Evolutionary conservation across 2,113 vertebrate genomes (phyloP), one percentile per base, ranked within the genome.

Genomic region (Plestiodon gilberti): DNA sequence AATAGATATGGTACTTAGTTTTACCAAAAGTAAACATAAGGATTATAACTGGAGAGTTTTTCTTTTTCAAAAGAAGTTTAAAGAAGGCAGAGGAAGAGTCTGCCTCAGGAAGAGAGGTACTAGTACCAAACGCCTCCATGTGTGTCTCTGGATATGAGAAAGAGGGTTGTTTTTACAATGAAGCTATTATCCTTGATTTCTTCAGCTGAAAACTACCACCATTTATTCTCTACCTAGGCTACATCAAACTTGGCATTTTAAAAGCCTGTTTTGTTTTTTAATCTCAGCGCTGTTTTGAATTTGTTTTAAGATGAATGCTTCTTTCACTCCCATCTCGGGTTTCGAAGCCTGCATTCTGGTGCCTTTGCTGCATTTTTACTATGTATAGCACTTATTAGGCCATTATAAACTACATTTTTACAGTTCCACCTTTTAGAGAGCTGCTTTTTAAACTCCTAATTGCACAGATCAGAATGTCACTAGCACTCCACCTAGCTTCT

Each of bases 231-330:
- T 94, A 91, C 94, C 89, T 88, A 89, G 92, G 91, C 95, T 96
- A 94, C 94, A 96, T 96, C 96, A 96, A 96, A 95, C 94, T 92
- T 95, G 95, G 96, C 96, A 95, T 95, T 96, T 96, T 96, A 96
- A 96, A 96, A 97, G 96, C 95, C 89, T 94, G 87, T 88, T 88
- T 92, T 91, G 83, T 95, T 91, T 94, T 95, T 94, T 92, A 95
- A 94, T 95, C 92, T 91, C 86, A 40, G 40, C 86, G 94, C 93
- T 96, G 95, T 94, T 97, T 95, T 95, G 94, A 95, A 95, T 96
- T 94, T 93, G 93, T 91, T 92, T 92, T 91, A 93, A 94, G 90
- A 94, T 81, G 90, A 92, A 93, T 87, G 86, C 48, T 90, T 89
- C 89, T 93, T 94, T 91, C 87, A 85, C 89, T 94, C 81, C 89